Evolutionary conservation across 2,113 vertebrate genomes (phyloP).

Genomic region (Phycodurus eques): DNA sequence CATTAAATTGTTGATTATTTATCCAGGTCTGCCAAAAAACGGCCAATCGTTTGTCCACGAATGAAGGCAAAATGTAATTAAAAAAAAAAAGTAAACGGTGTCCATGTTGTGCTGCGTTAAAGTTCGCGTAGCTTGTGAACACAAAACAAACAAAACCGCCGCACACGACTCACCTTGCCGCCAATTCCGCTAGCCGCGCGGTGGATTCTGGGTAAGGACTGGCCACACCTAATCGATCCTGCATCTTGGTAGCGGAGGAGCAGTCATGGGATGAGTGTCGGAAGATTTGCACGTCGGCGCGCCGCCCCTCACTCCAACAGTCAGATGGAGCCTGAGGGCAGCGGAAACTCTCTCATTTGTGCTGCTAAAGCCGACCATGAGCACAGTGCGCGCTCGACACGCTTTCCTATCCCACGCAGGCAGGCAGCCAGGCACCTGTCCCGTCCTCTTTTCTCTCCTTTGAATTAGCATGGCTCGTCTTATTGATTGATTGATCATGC

Average conservation of each 20-base stretch:
- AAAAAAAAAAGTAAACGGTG: neutral
- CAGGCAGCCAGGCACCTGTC: constrained; percentile 2
- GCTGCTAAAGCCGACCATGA: constrained; percentile 1
- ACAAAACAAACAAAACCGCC: neutral
- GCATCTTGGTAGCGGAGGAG: neutral
- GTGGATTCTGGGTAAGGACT: neutral
- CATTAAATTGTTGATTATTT: neutral
- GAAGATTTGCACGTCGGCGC: neutral
- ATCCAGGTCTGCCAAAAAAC: neutral
- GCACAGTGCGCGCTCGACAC: neutral
- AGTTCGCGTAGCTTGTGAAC: neutral
- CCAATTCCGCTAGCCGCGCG: neutral
- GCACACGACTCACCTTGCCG: neutral
- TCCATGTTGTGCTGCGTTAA: neutral
- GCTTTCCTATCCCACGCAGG: neutral
- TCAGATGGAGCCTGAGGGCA: constrained; percentile 34
- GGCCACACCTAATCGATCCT: neutral
- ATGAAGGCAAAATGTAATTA: neutral
- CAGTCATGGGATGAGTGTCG: neutral
- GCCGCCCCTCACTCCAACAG: constrained; percentile 14
- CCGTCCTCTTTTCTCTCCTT: neutral
- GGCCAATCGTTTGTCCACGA: neutral
- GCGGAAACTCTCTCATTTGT: constrained; percentile 16
- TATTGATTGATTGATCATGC: constrained; percentile 1
- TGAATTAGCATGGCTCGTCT: neutral